Percentiles rank a stretch among this genome's conserved stretches.
Evolutionary conservation across 2,888 invertebrate species (phyloP).

Genomic region (Cyclophora albipunctata): DNA sequence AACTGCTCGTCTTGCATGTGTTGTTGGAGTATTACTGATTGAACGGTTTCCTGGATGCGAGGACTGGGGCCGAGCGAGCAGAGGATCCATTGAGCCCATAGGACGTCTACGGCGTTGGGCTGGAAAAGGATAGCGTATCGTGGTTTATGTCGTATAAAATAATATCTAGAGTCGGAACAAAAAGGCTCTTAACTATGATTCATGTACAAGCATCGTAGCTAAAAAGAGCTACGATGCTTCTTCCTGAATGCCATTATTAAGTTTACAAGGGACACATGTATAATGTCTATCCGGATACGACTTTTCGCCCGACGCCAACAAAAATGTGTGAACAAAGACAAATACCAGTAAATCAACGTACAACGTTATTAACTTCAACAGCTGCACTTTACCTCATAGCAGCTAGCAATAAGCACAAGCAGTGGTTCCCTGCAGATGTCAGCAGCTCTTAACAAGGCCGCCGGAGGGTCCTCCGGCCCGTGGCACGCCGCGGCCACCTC

Average conservation of each 20-base stretch:
- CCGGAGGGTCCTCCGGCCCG: slow-evolving; percentile 81
- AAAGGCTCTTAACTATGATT: too few species aligned
- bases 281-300: too few species aligned
- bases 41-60: slow-evolving; percentile 32
- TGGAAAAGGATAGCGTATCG: slow-evolving; percentile 28
- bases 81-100: slow-evolving; percentile 77
- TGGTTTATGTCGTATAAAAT: too few species aligned
- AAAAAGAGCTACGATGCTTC: too few species aligned
- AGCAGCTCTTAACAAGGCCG: slow-evolving; percentile 77
- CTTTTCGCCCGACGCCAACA: too few species aligned
- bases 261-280: too few species aligned
- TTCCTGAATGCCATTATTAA: too few species aligned
- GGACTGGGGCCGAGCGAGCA: slow-evolving; percentile 43
- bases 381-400: slow-evolving; percentile 74
- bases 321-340: neutral
- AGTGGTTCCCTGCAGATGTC: slow-evolving; percentile 75
- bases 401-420: slow-evolving; percentile 79
- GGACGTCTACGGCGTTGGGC: slow-evolving; percentile 77
- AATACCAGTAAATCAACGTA: neutral
- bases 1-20: slow-evolving; percentile 49
- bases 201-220: too few species aligned
- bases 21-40: slow-evolving; percentile 41
- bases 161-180: too few species aligned
- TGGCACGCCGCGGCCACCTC: slow-evolving; percentile 79
- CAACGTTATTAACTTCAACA: neutral